Base-by-base conservation (phyloP, 2,113 vertebrate species). In the Saccopteryx leptura region DNA sequence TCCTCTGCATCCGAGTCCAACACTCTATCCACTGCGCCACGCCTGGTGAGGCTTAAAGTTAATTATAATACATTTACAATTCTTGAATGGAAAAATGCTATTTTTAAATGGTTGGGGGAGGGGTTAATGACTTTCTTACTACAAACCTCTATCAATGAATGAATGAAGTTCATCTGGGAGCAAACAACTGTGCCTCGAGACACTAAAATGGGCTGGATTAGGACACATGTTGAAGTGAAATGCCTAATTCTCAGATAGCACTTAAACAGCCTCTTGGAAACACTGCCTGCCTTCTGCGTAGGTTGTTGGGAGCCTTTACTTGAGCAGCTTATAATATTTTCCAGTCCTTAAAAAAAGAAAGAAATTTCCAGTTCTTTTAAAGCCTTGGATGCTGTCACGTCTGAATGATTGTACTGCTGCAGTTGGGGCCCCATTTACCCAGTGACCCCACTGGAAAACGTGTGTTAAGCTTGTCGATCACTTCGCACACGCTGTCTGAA, bases 41-140 rank as follows among this genome's bases (percentile, higher is more conserved):
- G 39, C 39, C 39, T 39, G 39, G 39, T 39, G 39, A 39, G 39
- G 39, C 39, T 18, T 66, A 24, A 92, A 74, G 69, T 87, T 86
- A 83, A 14, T 87, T 94, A 61, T 15, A 76, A 11, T 92, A 48
- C 21, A 93, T 74, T 56, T 92, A 84, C 58, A 81, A 31, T 24
- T 92, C 14, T 91, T 91, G 54, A 63, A n/a, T 89, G 33, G n/a
- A 86, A 88, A 94, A 46, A 24, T 74, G 56, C 31, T 69, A 10
- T 91, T 94, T 92, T 83, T 18, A 92, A 84, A 71, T 86, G 63
- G 31, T 69, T 56, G 18, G 8, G 58, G 33, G n/a, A 78, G 31
- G 31, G 78, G n/a, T 72, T 90, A 52, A 48, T 93, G 21, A 56
- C n/a, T 90, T 96, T 94, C 71, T 93, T 93, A 88, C n/a, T 81